Evolutionary conservation across 2,797 vertebrate genomes (phyloP).

Genomic region (Pantherophis alleghaniensis): DNA sequence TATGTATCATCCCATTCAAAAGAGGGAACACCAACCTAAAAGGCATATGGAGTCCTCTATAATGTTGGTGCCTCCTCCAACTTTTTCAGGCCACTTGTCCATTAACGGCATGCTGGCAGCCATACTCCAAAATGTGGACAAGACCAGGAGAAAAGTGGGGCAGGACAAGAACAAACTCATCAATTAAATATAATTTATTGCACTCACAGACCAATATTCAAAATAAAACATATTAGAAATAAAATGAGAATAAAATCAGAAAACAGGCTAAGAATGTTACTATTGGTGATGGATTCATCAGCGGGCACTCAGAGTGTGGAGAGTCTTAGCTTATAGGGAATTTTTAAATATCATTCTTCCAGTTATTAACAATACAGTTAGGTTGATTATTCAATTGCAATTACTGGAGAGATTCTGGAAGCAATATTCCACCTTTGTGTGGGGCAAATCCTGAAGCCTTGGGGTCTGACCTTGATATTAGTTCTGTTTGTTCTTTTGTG

Average conservation of each 20-base stretch:
- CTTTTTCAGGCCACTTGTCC: background rate
- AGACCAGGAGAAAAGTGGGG: background rate
- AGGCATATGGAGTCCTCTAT: background rate
- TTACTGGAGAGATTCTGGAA: background rate
- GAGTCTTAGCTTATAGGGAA: background rate
- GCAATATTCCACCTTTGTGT: background rate
- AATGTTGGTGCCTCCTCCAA: background rate
- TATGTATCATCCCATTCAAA: background rate
- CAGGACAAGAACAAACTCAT: background rate
- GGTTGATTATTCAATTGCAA: background rate
- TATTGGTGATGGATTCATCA: background rate
- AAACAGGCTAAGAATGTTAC: background rate
- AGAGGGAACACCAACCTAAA: background rate
- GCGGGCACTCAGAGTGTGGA: background rate
- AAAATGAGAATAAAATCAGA: background rate
- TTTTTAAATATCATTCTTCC: background rate
- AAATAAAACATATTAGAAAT: background rate
- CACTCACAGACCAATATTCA: background rate
- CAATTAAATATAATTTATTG: background rate
- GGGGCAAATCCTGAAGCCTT: background rate
- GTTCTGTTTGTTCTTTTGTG: background rate
- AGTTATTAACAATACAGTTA: background rate
- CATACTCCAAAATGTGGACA: background rate
- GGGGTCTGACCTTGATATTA: background rate
- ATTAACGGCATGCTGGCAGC: background rate